A percentile compares a stretch with the other conserved stretches of the same genome.
phyloP scores from a whole-genome alignment of 1,140 invertebrate species.

The Drosophila athabasca region DNA sequence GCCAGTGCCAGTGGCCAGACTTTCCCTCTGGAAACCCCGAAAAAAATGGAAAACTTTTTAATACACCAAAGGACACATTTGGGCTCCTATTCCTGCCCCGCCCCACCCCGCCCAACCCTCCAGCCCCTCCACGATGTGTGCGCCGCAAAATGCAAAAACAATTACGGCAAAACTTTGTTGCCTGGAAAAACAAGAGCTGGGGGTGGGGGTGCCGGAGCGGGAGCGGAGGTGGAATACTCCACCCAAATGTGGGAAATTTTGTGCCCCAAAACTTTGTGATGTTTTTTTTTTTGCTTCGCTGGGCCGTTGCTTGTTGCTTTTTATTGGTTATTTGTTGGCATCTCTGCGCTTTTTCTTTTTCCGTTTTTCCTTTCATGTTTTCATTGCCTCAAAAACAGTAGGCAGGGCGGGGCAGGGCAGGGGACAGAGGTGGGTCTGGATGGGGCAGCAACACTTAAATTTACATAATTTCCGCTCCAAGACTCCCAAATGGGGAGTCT shows the following conservation, averaged over 20 bases:
- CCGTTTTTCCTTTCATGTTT: slow-evolving; percentile 77
- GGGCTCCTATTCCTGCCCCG: slow-evolving; percentile 45
- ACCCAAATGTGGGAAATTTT: slow-evolving; percentile 77
- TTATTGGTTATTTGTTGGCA: slow-evolving; percentile 64
- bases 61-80: slow-evolving; percentile 82
- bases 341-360: slow-evolving; percentile 44
- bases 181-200: slow-evolving; percentile 14
- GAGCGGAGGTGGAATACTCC: slow-evolving; percentile 42
- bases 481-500: slow-evolving; percentile 45
- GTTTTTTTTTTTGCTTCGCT: slow-evolving; percentile 43
- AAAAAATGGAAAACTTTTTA: slow-evolving; percentile 68
- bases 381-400: slow-evolving; percentile 73
- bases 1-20: slow-evolving; percentile 14
- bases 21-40: neutral
- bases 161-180: slow-evolving; percentile 76
- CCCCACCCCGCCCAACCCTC: neutral
- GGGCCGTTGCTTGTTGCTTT: slow-evolving; percentile 68
- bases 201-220: too few relatives aligned
- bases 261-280: slow-evolving; percentile 61
- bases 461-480: slow-evolving; percentile 80
- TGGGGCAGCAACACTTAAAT: slow-evolving; percentile 71
- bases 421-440: neutral
- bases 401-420: slow-evolving; percentile 9
- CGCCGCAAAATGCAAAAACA: slow-evolving; percentile 78
- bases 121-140: slow-evolving; percentile 31